Base-by-base conservation (phyloP, 1,140 invertebrate genomes). In the Tyrophagus putrescentiae region DNA sequence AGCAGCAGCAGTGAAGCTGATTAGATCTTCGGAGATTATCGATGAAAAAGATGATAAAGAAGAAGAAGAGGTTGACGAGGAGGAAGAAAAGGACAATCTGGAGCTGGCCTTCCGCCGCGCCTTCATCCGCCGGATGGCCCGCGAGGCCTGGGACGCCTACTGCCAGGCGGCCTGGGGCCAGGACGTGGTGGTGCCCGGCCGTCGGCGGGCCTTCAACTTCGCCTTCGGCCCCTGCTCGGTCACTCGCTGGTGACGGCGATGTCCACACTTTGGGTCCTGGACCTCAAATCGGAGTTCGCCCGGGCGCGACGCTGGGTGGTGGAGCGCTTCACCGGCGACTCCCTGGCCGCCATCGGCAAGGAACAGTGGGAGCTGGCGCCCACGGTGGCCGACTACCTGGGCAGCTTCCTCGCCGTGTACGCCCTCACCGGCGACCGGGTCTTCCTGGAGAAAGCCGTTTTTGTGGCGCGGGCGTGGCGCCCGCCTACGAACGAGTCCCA, bases 181-280 rank as follows among this genome's bases (percentile, higher is more conserved):
- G 36, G 36, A 39, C 36, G 21, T 21, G 13, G 13, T 39, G 36
- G 21, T 39, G 13, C 13, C 36, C 13, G 13, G 36, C 36, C 21
- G 13, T 39, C 36, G 36, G 21, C 13, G 21, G 13, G 36, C 13
- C 36, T 39, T 39, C 36, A 39, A 39, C 21, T 39, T 39, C 36
- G 13, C 13, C 13, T 39, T 39, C 36, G 36, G 36, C 21, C 13
- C 13, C 13, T 13, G 21, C 36, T 39, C 36, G 36, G 36, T 21
- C 36, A 21, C 36, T 39, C 36, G 36, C 36, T 39, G 13, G 36
- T 39, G 21, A 39, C 36, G 13, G 89, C 87, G 1, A 73, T 97
- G 36, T 94, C 98, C 71, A 98, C 95, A 0, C 78, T 99, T 9
- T 96, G 89, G 70, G 84, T 99, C 31, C 98, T 98, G 95, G 94